These are phyloP conservation scores for Hypsopygia costalis DNA, from an alignment of 2,888 invertebrate genomes.

Conservation along the genomic window DNA sequence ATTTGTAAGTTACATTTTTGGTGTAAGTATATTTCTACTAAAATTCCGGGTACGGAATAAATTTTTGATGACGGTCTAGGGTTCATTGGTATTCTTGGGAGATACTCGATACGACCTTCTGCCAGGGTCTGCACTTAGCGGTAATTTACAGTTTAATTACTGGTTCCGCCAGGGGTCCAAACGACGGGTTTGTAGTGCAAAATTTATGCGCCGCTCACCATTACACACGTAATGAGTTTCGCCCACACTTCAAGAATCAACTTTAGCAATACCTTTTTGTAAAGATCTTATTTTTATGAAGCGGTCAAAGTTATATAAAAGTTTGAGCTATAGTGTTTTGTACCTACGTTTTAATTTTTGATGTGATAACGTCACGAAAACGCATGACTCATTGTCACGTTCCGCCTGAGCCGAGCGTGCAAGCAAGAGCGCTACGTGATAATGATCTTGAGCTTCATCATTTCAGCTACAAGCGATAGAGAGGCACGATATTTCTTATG, in stretches of 20 bases:
- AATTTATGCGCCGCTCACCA: slow-evolving; percentile 23
- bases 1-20: no score
- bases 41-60: slow-evolving; percentile 37
- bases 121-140: slow-evolving; percentile 61
- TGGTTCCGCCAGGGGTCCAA: slow-evolving; percentile 36
- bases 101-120: slow-evolving; percentile 63
- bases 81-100: slow-evolving; percentile 66
- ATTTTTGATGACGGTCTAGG: slow-evolving; percentile 55
- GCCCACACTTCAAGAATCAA: neutral
- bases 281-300: no score
- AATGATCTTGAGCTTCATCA: no score
- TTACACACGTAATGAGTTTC: slow-evolving; percentile 17
- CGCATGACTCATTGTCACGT: no score
- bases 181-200: slow-evolving; percentile 26
- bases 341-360: no score
- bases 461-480: no score
- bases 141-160: slow-evolving; percentile 77
- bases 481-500: no score
- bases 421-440: no score
- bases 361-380: no score
- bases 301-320: no score
- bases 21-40: slow-evolving; percentile 22
- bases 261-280: neutral
- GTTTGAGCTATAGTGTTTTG: no score
- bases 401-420: no score